Evolutionary conservation across 2,113 vertebrate species (phyloP).

Genomic region (Symphodus melops): DNA sequence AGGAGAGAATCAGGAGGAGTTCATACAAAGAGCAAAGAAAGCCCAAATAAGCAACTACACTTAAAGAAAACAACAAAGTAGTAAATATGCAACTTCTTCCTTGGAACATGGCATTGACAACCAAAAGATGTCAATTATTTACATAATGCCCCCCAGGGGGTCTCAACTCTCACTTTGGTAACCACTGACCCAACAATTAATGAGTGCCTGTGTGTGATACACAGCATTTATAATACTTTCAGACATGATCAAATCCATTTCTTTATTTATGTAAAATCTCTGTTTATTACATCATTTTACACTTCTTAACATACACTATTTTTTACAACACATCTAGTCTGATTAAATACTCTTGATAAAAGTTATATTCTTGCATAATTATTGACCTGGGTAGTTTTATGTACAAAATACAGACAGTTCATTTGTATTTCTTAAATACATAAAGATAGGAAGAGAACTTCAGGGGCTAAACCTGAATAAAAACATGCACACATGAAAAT

Average conservation of each 20-base stretch:
- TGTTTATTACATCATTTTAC: neutral
- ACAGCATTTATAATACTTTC: too few species aligned
- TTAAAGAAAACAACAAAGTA: too few species aligned
- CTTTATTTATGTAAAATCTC: neutral
- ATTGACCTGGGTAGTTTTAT: neutral
- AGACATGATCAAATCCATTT: neutral
- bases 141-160: neutral
- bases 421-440: constrained; percentile 4
- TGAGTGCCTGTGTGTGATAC: too few species aligned
- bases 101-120: too few species aligned
- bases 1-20: too few species aligned
- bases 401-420: neutral
- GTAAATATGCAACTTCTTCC: too few species aligned
- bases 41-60: too few species aligned
- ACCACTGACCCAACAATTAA: too few species aligned
- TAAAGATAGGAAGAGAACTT: neutral
- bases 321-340: neutral
- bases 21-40: too few species aligned
- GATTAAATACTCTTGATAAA: constrained; percentile 6
- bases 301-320: neutral
- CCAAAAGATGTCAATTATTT: neutral
- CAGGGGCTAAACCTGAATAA: neutral
- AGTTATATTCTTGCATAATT: neutral
- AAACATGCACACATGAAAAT: neutral
- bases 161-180: too few species aligned